Percentiles rank a stretch among this genome's conserved stretches.
Conservation (phyloP, 2,888 invertebrate species). For the Acronicta psi region DNA sequence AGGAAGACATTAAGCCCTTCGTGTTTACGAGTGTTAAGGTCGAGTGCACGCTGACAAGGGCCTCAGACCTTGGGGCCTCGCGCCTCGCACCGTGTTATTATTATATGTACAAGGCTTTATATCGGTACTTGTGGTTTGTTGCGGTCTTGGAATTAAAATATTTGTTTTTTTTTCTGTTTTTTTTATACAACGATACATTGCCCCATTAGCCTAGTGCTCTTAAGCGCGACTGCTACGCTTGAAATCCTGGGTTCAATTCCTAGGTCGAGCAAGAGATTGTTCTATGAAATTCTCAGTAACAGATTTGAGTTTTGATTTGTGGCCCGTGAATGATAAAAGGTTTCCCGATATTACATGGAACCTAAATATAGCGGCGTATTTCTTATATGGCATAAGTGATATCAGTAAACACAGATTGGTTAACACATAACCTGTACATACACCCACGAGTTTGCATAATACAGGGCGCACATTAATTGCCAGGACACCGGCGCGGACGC, state of each 20-base stretch:
- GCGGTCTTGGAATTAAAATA: constrained; percentile 15
- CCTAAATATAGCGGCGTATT: too few relatives aligned
- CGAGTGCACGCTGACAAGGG: constrained; percentile 53
- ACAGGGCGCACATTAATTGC: constrained; percentile 26
- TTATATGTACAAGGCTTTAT: constrained; percentile 49
- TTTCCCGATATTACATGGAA: too few relatives aligned
- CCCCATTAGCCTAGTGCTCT: too few relatives aligned
- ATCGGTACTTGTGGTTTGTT: constrained; percentile 26
- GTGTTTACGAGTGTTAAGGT: constrained; percentile 45
- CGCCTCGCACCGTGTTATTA: constrained; percentile 13
- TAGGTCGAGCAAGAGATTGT: too few relatives aligned
- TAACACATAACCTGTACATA: constrained; percentile 12
- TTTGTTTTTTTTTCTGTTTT: constrained; percentile 19
- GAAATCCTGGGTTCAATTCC: too few relatives aligned
- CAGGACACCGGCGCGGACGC: constrained; percentile 26
- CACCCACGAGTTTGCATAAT: constrained; percentile 30
- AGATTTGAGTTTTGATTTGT: too few relatives aligned
- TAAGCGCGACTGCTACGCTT: too few relatives aligned
- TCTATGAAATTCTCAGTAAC: too few relatives aligned
- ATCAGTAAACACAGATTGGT: too few relatives aligned
- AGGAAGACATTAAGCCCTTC: constrained; percentile 52
- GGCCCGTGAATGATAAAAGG: too few relatives aligned
- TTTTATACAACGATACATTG: too few relatives aligned
- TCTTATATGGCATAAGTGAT: too few relatives aligned
- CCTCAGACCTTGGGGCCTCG: constrained; percentile 47